Evolutionary conservation across 2,113 vertebrate genomes (phyloP), one percentile per base, ranked within the genome.

Genomic region (Hyperoodon ampullatus): DNA sequence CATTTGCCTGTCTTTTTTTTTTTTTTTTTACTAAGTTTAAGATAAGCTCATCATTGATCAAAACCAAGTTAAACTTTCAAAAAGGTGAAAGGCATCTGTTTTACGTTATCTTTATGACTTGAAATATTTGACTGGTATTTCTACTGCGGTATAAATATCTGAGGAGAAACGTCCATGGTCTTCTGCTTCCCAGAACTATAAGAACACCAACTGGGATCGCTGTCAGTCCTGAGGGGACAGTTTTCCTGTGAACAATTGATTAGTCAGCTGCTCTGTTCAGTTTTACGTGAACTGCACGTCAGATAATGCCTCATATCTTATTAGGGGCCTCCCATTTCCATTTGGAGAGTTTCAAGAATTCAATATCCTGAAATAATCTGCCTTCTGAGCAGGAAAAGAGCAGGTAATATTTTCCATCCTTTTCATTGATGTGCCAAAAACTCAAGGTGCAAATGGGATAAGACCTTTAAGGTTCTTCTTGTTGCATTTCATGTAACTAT

Each of bases 31-130:
- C 44, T 72, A 82, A 44, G 50, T 87, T 95, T 83, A 92, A 90
- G 88, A 94, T 93, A 92, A 94, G 68, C 78, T 82, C 77, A 85
- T 94, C 65, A 61, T 65, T 75, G 85, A 97, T 97, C 93, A 91
- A 96, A 97, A 95, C 19, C 26, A 87, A 90, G 70, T 63, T 94
- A 78, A 65, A 47, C 58, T 93, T 96, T 83, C 28, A 55, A 80
- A 87, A 85, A 98, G 86, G 86, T 87, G 19, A 50, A 94, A 96
- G 66, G 87, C 98, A 98, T 98, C 97, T 98, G 98, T 92, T 99
- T 98, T 97, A 90, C 77, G 96, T 99, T 98, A 98, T 42, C 60
- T 98, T 98, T 98, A 98, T 96, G 78, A 68, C 97, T 98, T 6
- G 24, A 82, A 96, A 96, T 98, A 92, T 96, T 98, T 28, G 94